A percentile compares a stretch with the other conserved stretches of the same genome.
These are phyloP conservation scores for Clavelina lepadiformis DNA, from an alignment of 23 tunicate species.

Conservation along the genomic window DNA sequence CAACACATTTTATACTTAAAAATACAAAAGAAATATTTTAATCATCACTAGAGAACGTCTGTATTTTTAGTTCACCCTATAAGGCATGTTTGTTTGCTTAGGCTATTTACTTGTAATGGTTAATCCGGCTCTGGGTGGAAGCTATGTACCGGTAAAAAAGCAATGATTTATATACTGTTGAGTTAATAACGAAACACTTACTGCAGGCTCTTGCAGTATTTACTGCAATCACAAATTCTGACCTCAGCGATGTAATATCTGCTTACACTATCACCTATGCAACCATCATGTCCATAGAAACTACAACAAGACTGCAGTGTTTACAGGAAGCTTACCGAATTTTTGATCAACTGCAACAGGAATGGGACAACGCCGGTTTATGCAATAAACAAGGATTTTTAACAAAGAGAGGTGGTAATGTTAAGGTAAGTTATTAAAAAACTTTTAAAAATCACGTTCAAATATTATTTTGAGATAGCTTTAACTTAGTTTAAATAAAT, in stretches of 20 bases:
- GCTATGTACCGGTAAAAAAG: not conserved
- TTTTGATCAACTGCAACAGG: slow-evolving; percentile 40
- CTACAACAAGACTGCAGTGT: slow-evolving; percentile 25
- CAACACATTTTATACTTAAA: too few species aligned
- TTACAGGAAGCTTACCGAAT: slow-evolving; percentile 57
- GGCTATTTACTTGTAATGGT: not conserved
- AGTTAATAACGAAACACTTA: not conserved
- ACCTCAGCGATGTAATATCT: slow-evolving; percentile 46
- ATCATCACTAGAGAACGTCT: too few species aligned
- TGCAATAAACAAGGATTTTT: slow-evolving; percentile 78
- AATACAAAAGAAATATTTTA: too few species aligned
- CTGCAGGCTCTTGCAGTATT: slow-evolving; percentile 53
- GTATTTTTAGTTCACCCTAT: not conserved
- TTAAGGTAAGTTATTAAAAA: slow-evolving; percentile 40
- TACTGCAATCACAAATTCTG: slow-evolving; percentile 39
- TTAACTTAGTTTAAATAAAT: not conserved
- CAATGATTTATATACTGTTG: too few species aligned
- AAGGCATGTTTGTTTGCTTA: not conserved
- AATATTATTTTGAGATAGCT: not conserved
- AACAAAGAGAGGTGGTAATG: slow-evolving; percentile 91
- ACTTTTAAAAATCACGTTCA: not conserved
- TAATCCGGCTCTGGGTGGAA: not conserved
- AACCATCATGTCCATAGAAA: slow-evolving; percentile 55
- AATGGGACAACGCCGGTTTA: slow-evolving; percentile 62
- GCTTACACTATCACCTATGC: slow-evolving; percentile 63